Evolutionary conservation across 2,888 invertebrate genomes (phyloP), one percentile per base, ranked within the genome.

Genomic region (Toxonevra muliebris): DNA sequence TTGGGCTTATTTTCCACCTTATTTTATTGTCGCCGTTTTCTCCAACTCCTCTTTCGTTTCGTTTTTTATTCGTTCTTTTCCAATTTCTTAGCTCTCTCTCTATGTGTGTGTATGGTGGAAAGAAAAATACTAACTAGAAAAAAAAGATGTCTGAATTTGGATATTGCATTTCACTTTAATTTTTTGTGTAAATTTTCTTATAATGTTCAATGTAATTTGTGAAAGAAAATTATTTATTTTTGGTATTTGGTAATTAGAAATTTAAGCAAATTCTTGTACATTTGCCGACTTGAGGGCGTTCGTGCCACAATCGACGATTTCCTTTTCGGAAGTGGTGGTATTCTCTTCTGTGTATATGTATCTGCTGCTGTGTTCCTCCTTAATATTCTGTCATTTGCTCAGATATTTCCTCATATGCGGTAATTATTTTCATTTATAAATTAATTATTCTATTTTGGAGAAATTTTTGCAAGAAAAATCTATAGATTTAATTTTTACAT

Each of bases 1-100:
- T 72, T 73, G 67, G 50, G 63, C 67, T 71, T 61, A 64, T 63
- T 68, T 69, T 71, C 66, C 71, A 74, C 73, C 73, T 70, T 66
- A 60, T 48, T 55, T 61, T 52, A 58, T 48, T 64, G 15, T 64
- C 57, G 74, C 73, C 76, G 75, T 71, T 70, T 63, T 19, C 52
- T 50, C 11, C 65, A 40, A 59, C 55, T 61, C 55, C 60, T 48
- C 65, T 72, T 69, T 71, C 71, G 50, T 65, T 69, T 65, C 61
- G 60, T 59, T 65, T 41, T 59, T 65, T 60, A 45, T 66, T 67
- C 68, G 66, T 61, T 68, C 71, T 68, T 66, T 75, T 71, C 68
- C 70, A 73, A 73, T 73, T 74, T 71, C 65, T 71, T 68, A 53
- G 12, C 42, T 12, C 42, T 13, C 13, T n/a, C 2, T 20, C 3